These are phyloP conservation scores for Hypercompe scribonia DNA, from an alignment of 2,888 invertebrate species.

Conservation along the genomic window DNA sequence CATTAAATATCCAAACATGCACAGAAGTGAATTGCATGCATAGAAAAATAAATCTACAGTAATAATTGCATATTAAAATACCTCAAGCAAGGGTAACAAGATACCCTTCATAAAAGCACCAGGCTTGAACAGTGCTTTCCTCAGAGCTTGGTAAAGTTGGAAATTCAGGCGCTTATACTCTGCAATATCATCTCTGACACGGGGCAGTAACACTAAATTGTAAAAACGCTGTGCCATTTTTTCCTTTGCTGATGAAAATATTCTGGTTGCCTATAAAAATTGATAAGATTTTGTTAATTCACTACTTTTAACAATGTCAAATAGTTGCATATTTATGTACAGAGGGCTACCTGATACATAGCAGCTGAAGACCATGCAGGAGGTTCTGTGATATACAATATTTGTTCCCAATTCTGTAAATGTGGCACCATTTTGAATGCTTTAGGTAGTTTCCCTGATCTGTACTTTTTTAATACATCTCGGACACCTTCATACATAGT, in stretches of 20 bases:
- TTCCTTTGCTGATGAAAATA: slow-evolving; percentile 99
- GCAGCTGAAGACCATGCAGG: slow-evolving; percentile 99
- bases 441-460: slow-evolving; percentile 98
- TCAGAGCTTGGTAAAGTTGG: slow-evolving; percentile 97
- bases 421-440: slow-evolving; percentile 98
- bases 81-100: slow-evolving; percentile 90
- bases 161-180: slow-evolving; percentile 98
- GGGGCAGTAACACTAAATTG: slow-evolving; percentile 96
- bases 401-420: slow-evolving; percentile 97
- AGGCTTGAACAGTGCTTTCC: slow-evolving; percentile 98
- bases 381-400: slow-evolving; percentile 94
- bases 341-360: slow-evolving; percentile 91
- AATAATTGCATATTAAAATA: slow-evolving; percentile 47
- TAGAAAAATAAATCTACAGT: not conserved
- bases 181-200: slow-evolving; percentile 97
- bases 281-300: not conserved
- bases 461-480: slow-evolving; percentile 94
- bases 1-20: not conserved
- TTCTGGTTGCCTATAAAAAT: slow-evolving; percentile 91
- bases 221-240: slow-evolving; percentile 98
- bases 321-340: not conserved
- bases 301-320: not conserved
- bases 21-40: not conserved
- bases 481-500: slow-evolving; percentile 96
- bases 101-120: slow-evolving; percentile 99